Conservation (phyloP, 2,797 vertebrate species). For the Xenopus petersii region DNA sequence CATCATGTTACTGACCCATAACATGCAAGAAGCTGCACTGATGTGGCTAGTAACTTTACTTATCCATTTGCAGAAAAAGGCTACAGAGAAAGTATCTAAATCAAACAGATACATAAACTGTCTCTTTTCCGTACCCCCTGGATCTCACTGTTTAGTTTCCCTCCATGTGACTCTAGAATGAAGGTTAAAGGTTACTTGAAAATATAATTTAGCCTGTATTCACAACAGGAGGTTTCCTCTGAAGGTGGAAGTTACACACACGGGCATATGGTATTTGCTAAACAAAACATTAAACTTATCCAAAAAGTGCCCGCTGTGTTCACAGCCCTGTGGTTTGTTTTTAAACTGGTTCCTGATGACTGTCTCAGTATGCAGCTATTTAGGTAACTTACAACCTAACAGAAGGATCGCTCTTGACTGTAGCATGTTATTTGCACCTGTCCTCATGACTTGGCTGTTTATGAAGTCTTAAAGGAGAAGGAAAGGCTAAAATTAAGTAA, state of each 20-base stretch:
- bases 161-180: conserved; percentile 2
- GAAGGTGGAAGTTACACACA: conserved; percentile 12
- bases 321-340: neutral
- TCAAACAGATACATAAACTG: neutral
- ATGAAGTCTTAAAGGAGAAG: too few species aligned
- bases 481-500: too few species aligned
- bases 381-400: neutral
- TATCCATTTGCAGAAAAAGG: neutral
- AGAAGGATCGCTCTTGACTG: neutral
- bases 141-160: conserved; percentile 5
- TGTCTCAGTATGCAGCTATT: neutral
- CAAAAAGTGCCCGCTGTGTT: neutral
- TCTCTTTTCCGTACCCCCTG: conserved; percentile 12
- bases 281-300: conserved; percentile 9
- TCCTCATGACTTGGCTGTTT: neutral
- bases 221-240: conserved; percentile 18
- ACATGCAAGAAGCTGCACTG: too few species aligned
- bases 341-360: neutral
- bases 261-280: conserved; percentile 13
- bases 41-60: too few species aligned
- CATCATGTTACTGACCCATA: too few species aligned
- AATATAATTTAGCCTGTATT: conserved; percentile 40
- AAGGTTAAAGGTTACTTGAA: conserved; percentile 33
- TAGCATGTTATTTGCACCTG: conserved; percentile 14
- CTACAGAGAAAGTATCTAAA: conserved; percentile 6